A percentile compares a stretch with the other conserved stretches of the same genome.
Conservation (phyloP, 2,888 invertebrate species). For the Maniola hyperantus region DNA sequence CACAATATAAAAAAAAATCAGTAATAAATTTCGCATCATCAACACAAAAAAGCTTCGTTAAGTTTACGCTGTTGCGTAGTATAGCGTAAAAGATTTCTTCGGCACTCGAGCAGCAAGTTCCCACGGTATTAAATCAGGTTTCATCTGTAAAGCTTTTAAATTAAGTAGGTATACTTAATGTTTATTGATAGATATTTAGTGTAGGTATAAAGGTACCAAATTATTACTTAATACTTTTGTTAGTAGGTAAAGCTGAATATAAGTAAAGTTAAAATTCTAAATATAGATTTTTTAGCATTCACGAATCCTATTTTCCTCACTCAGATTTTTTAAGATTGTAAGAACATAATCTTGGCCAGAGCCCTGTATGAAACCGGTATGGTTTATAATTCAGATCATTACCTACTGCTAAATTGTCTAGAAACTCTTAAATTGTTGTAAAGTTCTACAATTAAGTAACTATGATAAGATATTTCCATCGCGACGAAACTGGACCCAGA, state of each 20-base stretch:
- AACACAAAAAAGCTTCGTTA: not conserved
- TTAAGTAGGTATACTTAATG: not conserved
- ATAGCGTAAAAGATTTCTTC: conserved; percentile 18
- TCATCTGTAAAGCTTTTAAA: not conserved
- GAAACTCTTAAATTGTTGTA: not conserved
- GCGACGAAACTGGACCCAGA: not conserved
- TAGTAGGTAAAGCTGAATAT: too few relatives aligned
- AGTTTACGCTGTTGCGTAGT: not conserved
- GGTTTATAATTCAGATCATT: not conserved
- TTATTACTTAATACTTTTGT: not conserved
- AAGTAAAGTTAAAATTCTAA: too few relatives aligned
- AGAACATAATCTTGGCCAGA: too few relatives aligned
- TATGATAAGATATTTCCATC: not conserved
- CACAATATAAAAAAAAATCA: too few relatives aligned
- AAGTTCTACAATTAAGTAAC: not conserved
- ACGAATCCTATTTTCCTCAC: too few relatives aligned
- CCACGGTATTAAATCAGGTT: conserved; percentile 23
- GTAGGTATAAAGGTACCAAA: too few relatives aligned
- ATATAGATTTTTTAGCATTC: too few relatives aligned
- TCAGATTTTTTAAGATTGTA: not conserved
- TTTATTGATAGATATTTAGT: not conserved
- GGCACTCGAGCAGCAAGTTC: conserved; percentile 13
- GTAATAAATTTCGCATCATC: not conserved
- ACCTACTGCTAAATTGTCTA: not conserved
- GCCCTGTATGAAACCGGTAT: too few relatives aligned